A percentile compares a stretch with the other conserved stretches of the same genome.
Conservation (phyloP, 2,797 vertebrate genomes). For the Chloroceryle inda region DNA sequence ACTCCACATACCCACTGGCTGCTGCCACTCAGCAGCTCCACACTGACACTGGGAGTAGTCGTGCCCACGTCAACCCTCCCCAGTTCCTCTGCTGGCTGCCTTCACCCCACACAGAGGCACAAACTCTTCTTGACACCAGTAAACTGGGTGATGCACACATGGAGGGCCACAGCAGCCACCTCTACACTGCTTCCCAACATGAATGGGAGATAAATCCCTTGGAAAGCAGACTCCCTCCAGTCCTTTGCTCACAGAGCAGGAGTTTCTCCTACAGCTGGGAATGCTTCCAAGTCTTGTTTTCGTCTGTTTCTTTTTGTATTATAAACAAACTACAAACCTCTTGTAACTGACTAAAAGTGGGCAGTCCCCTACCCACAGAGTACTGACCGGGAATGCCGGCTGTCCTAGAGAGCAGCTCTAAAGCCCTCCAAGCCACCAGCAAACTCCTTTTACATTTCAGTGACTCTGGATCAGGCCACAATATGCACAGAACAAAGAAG, state of each 20-base stretch:
- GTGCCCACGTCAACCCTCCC: neutral
- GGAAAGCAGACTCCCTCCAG: neutral
- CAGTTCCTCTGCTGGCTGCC: neutral
- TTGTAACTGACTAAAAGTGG: neutral
- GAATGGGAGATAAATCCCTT: neutral
- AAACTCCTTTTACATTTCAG: neutral
- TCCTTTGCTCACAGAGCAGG: neutral
- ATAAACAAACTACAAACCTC: neutral
- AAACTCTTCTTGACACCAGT: neutral
- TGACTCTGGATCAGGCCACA: neutral
- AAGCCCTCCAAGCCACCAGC: neutral
- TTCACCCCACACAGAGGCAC: neutral
- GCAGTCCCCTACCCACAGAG: neutral
- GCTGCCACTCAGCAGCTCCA: neutral
- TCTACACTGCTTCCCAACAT: neutral
- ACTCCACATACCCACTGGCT: neutral
- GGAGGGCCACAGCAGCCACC: neutral
- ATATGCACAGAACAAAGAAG: neutral
- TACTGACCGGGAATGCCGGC: neutral
- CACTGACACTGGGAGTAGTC: neutral
- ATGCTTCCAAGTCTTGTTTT: neutral
- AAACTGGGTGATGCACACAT: neutral
- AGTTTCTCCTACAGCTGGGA: neutral
- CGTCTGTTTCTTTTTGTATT: neutral
- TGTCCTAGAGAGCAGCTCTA: neutral